These are phyloP conservation scores for Hybos culiciformis DNA, from an alignment of 2,888 invertebrate species.

Conservation along the genomic window DNA sequence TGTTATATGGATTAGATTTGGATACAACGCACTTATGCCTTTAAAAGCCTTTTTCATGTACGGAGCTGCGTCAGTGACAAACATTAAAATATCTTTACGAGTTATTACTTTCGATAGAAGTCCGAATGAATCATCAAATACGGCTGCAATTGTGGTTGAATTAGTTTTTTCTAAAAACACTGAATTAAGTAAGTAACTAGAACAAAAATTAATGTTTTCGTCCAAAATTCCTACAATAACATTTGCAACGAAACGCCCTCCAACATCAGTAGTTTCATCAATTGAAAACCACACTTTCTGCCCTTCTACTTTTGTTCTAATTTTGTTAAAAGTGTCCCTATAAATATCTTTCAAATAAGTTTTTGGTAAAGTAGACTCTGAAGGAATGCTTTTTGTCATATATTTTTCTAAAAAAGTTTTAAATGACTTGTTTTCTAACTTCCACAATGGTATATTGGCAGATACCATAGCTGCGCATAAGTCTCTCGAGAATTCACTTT, in stretches of 20 bases:
- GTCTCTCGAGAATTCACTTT: no score
- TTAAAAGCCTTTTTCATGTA: no score
- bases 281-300: neutral
- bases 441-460: conserved; percentile 8
- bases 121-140: no score
- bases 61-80: no score
- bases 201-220: neutral
- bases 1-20: no score
- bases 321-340: neutral
- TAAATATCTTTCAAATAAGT: neutral
- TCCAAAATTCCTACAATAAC: neutral
- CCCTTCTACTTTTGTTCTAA: neutral
- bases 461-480: neutral
- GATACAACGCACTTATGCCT: no score
- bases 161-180: neutral
- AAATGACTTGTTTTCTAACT: neutral
- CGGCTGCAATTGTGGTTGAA: no score
- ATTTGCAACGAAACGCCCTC: neutral
- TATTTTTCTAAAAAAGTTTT: neutral
- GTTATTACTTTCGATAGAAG: no score
- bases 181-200: neutral
- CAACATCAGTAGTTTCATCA: neutral
- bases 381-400: neutral
- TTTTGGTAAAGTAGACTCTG: neutral
- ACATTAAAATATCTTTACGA: no score